Evolutionary conservation across 1,140 invertebrate species (phyloP).

Genomic region (Drosophila willistoni): DNA sequence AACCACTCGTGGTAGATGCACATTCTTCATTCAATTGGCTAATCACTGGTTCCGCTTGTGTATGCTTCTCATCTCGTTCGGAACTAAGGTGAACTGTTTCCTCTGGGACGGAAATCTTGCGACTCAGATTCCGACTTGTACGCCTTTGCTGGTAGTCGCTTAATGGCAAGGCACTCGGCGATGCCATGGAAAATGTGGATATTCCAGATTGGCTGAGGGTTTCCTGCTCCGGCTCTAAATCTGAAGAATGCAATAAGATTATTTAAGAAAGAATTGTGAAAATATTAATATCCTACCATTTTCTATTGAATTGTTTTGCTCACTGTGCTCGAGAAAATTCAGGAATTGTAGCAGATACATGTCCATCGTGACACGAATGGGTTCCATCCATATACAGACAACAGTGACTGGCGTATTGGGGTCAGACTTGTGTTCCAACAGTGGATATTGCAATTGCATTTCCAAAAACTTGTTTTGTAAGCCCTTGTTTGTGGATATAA

Average conservation of each 20-base stretch:
- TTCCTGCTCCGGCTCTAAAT: slow-evolving; percentile 38
- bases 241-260: slow-evolving; percentile 8
- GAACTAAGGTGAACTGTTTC: slow-evolving; percentile 78
- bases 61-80: slow-evolving; percentile 67
- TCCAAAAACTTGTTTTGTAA: slow-evolving; percentile 67
- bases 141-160: slow-evolving; percentile 48
- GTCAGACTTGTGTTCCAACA: neutral
- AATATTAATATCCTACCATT: slow-evolving; percentile 35
- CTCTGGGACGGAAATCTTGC: slow-evolving; percentile 64
- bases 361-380: slow-evolving; percentile 54
- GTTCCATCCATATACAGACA: slow-evolving; percentile 67
- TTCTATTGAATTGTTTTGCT: slow-evolving; percentile 19
- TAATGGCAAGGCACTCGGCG: slow-evolving; percentile 20
- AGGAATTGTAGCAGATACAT: slow-evolving; percentile 70
- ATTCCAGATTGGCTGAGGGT: slow-evolving; percentile 33
- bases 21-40: neutral
- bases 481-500: slow-evolving; percentile 56
- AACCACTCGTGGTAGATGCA: neutral
- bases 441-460: slow-evolving; percentile 58
- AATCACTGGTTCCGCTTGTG: slow-evolving; percentile 41
- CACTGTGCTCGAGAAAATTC: slow-evolving; percentile 33
- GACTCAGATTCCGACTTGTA: slow-evolving; percentile 35
- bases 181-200: slow-evolving; percentile 48
- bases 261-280: neutral
- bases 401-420: slow-evolving; percentile 41